These are phyloP conservation scores for Tamandua tetradactyla DNA, from an alignment of 2,797 vertebrate genomes.

Conservation along the genomic window DNA sequence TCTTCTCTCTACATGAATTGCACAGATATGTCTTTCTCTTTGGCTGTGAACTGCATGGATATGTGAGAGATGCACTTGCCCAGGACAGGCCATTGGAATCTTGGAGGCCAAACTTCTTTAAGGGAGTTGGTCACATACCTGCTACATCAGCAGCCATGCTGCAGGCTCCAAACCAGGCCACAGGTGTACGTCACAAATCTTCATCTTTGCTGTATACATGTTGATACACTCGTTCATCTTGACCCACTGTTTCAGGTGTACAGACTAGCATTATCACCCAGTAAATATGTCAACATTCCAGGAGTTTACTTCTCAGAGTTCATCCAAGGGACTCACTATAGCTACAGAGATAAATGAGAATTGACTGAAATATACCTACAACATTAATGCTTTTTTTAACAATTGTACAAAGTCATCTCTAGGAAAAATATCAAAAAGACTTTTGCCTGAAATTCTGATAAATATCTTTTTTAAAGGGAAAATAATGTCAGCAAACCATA, in stretches of 20 bases:
- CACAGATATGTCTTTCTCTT: not conserved
- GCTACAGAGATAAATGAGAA: not conserved
- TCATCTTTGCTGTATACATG: not conserved
- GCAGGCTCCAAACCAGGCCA: not conserved
- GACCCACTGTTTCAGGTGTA: not conserved
- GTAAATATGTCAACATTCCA: not conserved
- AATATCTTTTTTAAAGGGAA: not conserved
- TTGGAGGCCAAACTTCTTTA: not conserved
- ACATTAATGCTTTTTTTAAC: not conserved
- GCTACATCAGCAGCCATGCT: not conserved
- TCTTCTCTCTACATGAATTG: not conserved
- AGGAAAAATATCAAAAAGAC: not conserved
- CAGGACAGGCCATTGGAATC: not conserved
- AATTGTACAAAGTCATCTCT: not conserved
- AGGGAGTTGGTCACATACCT: not conserved
- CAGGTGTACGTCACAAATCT: not conserved
- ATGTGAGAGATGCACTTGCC: not conserved
- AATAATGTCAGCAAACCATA: not conserved
- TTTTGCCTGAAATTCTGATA: not conserved
- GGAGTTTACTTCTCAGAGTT: not conserved
- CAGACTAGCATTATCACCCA: not conserved
- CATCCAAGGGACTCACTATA: not conserved
- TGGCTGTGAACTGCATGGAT: not conserved
- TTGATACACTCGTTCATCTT: not conserved
- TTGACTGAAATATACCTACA: not conserved